These are phyloP conservation scores for Syrista parreyssii DNA, from an alignment of 2,888 invertebrate species.

Conservation along the genomic window DNA sequence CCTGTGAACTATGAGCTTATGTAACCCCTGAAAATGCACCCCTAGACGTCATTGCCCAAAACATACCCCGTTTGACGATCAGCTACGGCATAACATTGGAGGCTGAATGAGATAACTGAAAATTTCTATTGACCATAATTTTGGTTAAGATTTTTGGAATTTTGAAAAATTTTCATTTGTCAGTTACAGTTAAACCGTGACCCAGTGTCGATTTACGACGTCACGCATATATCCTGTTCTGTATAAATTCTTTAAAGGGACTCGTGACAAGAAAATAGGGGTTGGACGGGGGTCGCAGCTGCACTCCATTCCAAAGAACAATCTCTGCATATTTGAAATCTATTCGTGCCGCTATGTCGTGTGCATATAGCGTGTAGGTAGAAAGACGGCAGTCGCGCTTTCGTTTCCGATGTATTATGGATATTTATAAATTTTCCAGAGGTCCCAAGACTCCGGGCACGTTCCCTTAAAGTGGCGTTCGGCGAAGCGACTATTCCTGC, in stretches of 20 bases:
- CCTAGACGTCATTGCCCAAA: too few relatives aligned
- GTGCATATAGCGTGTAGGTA: constrained; percentile 7
- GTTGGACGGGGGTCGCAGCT: constrained; percentile 45
- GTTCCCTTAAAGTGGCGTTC: constrained; percentile 23
- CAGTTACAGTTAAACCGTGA: not conserved
- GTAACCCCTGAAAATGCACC: not conserved
- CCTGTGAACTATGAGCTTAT: not conserved
- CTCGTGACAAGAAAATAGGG: constrained; percentile 1
- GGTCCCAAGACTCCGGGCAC: constrained; percentile 21
- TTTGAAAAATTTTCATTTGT: not conserved
- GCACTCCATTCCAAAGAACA: constrained; percentile 55
- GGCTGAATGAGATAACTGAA: not conserved
- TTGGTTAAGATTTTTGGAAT: too few relatives aligned
- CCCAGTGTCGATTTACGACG: not conserved
- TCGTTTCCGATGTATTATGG: constrained; percentile 49
- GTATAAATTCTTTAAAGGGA: constrained; percentile 11
- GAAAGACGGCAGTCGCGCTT: constrained; percentile 9
- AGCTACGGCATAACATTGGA: not conserved
- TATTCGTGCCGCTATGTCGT: constrained; percentile 38
- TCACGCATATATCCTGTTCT: not conserved
- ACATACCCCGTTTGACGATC: not conserved
- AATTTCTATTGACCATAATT: not conserved
- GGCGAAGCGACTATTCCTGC: constrained; percentile 47
- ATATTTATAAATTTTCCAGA: constrained; percentile 56
- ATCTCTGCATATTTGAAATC: constrained; percentile 62